Percentiles rank a stretch among this genome's conserved stretches.
These are phyloP conservation scores for Lepidocolaptes lacrymiger DNA, from an alignment of 2,797 vertebrate species.

Conservation along the genomic window DNA sequence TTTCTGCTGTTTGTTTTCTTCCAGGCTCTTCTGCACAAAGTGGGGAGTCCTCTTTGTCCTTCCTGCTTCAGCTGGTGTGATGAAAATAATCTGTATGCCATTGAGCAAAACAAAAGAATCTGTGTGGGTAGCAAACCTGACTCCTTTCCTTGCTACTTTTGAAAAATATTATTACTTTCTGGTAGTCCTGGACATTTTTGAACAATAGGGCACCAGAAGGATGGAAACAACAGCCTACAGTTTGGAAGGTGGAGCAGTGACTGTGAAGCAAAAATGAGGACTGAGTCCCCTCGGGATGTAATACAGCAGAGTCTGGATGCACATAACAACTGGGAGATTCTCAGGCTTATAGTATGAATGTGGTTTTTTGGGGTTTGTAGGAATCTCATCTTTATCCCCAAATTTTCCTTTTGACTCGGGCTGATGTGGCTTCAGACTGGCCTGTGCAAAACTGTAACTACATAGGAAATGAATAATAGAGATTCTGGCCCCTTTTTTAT, in stretches of 20 bases:
- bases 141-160: not conserved
- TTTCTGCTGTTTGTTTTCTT: not conserved
- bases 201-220: not conserved
- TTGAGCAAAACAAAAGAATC: not conserved
- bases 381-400: not conserved
- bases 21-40: not conserved
- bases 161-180: not conserved
- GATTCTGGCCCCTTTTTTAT: not conserved
- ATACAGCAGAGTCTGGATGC: not conserved
- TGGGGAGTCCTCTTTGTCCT: fast-evolving
- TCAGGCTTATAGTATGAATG: not conserved
- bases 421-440: not conserved
- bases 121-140: not conserved
- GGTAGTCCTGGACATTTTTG: not conserved
- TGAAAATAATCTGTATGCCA: not conserved
- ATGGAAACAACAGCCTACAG: not conserved
- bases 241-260: not conserved
- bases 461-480: not conserved
- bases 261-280: not conserved
- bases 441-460: not conserved
- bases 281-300: not conserved
- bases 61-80: not conserved
- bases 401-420: not conserved
- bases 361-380: not conserved
- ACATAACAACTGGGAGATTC: not conserved